These are phyloP conservation scores for Oncorhynchus clarkii DNA, from an alignment of 2,113 vertebrate genomes.

Conservation along the genomic window DNA sequence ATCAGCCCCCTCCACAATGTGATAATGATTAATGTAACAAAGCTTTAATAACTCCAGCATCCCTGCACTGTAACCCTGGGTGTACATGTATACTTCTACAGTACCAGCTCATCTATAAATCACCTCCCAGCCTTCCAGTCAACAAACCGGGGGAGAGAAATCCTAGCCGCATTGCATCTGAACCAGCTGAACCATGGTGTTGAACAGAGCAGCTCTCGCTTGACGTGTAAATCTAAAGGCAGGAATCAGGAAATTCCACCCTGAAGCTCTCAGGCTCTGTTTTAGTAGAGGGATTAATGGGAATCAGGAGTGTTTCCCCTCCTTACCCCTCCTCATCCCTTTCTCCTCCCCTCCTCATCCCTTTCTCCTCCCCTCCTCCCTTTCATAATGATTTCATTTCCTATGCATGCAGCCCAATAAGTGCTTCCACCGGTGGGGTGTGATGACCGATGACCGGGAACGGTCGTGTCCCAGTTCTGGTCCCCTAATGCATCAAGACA, in stretches of 20 bases:
- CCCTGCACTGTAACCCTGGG: conserved; percentile 36
- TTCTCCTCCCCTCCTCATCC: conserved; percentile 22
- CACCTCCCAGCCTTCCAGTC: conserved; percentile 48
- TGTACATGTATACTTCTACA: conserved; percentile 47
- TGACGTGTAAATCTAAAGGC: conserved; percentile 37
- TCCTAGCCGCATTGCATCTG: conserved; percentile 24
- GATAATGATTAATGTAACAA: conserved; percentile 45
- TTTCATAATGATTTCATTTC: conserved; percentile 53
- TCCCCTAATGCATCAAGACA: conserved; percentile 1
- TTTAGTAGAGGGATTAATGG: conserved; percentile 31
- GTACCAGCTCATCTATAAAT: conserved; percentile 58
- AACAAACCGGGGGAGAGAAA: conserved; percentile 24
- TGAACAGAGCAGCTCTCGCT: conserved; percentile 27
- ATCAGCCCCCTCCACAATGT: conserved; percentile 17
- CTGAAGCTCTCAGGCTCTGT: conserved; percentile 14
- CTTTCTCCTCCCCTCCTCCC: conserved; percentile 35
- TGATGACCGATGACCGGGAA: conserved; percentile 38
- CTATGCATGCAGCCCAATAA: conserved; percentile 31
- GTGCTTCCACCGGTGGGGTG: conserved; percentile 16
- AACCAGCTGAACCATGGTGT: conserved; percentile 35
- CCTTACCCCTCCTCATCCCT: conserved; percentile 5
- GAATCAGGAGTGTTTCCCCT: conserved; percentile 21
- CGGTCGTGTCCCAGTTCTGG: conserved; percentile 12
- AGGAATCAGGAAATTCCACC: conserved; percentile 40
- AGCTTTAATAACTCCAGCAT: conserved; percentile 46